Conservation (phyloP, 35 echinoderm and acorn worm genomes). For the Diadema setosum region DNA sequence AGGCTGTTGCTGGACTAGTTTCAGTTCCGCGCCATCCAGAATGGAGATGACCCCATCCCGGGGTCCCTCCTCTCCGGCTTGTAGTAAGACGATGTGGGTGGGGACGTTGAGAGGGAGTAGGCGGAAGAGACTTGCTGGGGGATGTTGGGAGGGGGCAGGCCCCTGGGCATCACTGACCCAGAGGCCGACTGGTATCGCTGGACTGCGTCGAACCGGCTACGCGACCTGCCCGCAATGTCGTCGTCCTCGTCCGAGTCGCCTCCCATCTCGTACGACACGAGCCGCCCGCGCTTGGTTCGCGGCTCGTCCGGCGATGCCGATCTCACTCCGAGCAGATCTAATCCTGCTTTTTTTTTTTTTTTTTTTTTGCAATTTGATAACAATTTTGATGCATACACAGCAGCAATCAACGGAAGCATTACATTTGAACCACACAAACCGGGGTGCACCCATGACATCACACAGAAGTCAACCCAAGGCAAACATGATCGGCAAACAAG, state of each 20-base stretch:
- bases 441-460: too few relatives aligned
- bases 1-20: too few relatives aligned
- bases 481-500: too few relatives aligned
- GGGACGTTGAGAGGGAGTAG: background rate
- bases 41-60: background rate
- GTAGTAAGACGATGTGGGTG: background rate
- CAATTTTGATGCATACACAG: too few relatives aligned
- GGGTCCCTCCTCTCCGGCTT: background rate
- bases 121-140: too few relatives aligned
- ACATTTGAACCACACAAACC: too few relatives aligned
- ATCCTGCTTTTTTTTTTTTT: conserved; percentile 5
- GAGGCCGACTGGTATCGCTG: background rate
- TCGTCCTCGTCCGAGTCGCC: conserved; percentile 6
- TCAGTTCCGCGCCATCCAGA: conserved; percentile 12
- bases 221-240: background rate
- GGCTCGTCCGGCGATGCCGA: background rate
- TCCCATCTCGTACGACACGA: background rate
- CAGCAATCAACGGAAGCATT: too few relatives aligned
- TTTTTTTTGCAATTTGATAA: too few relatives aligned
- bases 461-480: too few relatives aligned
- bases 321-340: background rate
- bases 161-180: background rate
- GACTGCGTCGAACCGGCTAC: background rate
- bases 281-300: background rate
- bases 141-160: background rate